These are phyloP conservation scores for Drosophila basisetae DNA, from an alignment of 2,888 invertebrate species.

Conservation along the genomic window DNA sequence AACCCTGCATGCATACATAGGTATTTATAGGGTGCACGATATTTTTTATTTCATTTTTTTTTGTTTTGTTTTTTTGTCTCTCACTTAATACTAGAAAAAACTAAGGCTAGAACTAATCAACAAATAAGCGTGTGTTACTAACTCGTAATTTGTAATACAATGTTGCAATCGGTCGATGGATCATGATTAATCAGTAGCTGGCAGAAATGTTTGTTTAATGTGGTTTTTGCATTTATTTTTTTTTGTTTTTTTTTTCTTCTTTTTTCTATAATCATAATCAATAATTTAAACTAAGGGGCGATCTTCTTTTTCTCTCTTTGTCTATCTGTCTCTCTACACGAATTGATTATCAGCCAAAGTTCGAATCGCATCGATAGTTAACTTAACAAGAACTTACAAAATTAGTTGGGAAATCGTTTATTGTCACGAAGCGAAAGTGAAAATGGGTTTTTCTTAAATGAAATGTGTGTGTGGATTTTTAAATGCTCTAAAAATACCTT, in stretches of 20 bases:
- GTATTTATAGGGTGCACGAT: slow-evolving; percentile 23
- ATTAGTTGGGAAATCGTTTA: slow-evolving; percentile 59
- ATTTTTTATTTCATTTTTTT: slow-evolving; percentile 33
- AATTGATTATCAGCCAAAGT: slow-evolving; percentile 48
- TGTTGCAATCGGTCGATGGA: slow-evolving; percentile 67
- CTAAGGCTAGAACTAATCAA: slow-evolving; percentile 83
- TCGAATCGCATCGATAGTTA: slow-evolving; percentile 39
- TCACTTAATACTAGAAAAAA: slow-evolving; percentile 70
- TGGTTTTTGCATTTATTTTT: slow-evolving; percentile 33
- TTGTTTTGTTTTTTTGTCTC: slow-evolving; percentile 22
- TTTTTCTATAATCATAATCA: slow-evolving; percentile 39
- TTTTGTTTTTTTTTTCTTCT: slow-evolving; percentile 20
- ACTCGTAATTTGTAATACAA: slow-evolving; percentile 81
- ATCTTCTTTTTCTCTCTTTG: slow-evolving; percentile 13
- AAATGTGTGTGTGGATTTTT: slow-evolving; percentile 16
- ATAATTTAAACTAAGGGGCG: slow-evolving; percentile 47
- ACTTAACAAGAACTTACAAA: slow-evolving; percentile 65
- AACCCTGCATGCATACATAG: slow-evolving; percentile 18
- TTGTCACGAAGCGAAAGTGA: slow-evolving; percentile 67
- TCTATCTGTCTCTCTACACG: slow-evolving; percentile 5
- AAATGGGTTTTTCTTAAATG: slow-evolving; percentile 19
- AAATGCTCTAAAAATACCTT: slow-evolving; percentile 48
- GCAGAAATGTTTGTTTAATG: slow-evolving; percentile 47
- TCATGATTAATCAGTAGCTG: slow-evolving; percentile 59
- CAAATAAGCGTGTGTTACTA: slow-evolving; percentile 83